These are phyloP conservation scores for Latrodectus geometricus DNA, from an alignment of 1,140 invertebrate species.

Conservation along the genomic window DNA sequence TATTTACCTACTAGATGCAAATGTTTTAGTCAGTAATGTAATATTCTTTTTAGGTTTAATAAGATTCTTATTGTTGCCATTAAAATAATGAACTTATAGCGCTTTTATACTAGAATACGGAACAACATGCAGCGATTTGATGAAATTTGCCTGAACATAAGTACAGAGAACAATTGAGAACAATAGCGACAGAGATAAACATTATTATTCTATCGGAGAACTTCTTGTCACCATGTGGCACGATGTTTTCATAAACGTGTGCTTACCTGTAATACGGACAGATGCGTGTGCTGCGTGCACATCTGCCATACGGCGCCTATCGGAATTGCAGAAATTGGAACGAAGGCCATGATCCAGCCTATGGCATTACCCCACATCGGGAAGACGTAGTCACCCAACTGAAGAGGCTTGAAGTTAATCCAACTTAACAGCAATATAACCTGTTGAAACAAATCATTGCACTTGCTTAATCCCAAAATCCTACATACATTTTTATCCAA, in stretches of 20 bases:
- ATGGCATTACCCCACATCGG: constrained; percentile 81
- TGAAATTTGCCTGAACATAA: neutral
- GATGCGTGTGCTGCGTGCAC: constrained; percentile 24
- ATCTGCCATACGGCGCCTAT: constrained; percentile 37
- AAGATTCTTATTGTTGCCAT: too few relatives aligned
- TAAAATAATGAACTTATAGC: too few relatives aligned
- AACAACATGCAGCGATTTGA: too few relatives aligned
- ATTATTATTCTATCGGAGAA: neutral
- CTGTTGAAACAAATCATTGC: constrained; percentile 48
- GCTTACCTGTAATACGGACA: constrained; percentile 35
- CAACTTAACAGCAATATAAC: constrained; percentile 66
- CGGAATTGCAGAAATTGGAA: constrained; percentile 62
- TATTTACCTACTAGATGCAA: too few relatives aligned
- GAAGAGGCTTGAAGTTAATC: constrained; percentile 46
- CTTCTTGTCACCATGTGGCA: too few relatives aligned
- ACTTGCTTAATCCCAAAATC: too few relatives aligned
- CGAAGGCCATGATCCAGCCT: constrained; percentile 78
- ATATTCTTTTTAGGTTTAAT: too few relatives aligned
- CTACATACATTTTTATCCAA: too few relatives aligned
- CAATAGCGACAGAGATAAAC: neutral
- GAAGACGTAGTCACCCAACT: constrained; percentile 72
- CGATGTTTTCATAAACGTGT: too few relatives aligned
- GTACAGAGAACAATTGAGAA: neutral
- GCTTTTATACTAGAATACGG: too few relatives aligned
- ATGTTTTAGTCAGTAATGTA: too few relatives aligned